Evolutionary conservation across 1,140 invertebrate species (phyloP).

Genomic region (Solen grandis): DNA sequence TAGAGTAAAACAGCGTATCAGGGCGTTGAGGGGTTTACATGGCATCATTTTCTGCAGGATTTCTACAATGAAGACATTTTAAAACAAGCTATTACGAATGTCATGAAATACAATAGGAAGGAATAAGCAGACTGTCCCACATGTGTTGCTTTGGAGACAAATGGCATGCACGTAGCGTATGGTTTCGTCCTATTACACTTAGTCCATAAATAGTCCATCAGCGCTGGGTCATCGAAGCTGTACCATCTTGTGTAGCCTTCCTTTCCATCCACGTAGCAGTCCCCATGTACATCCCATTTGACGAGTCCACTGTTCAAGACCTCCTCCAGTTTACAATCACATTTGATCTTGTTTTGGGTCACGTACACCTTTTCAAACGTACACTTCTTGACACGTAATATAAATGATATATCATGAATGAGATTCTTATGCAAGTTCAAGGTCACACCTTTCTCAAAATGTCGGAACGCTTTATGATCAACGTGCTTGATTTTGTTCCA

Average conservation of each 20-base stretch:
- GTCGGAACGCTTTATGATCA: constrained; percentile 41
- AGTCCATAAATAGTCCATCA: constrained; percentile 9
- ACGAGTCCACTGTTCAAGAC: constrained; percentile 50
- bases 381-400: constrained; percentile 35
- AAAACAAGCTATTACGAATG: too few species aligned
- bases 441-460: constrained; percentile 39
- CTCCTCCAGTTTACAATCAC: constrained; percentile 40
- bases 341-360: constrained; percentile 42
- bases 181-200: constrained; percentile 19
- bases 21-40: too few species aligned
- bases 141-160: neutral
- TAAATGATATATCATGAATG: constrained; percentile 38
- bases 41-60: too few species aligned
- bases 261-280: constrained; percentile 33
- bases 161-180: constrained; percentile 15
- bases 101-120: too few species aligned
- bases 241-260: neutral
- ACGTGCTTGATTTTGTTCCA: constrained; percentile 48
- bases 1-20: too few species aligned
- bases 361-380: constrained; percentile 37
- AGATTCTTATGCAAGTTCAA: constrained; percentile 31
- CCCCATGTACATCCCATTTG: constrained; percentile 13
- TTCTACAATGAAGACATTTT: too few species aligned
- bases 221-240: constrained; percentile 10
- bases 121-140: too few species aligned